Percentiles rank a stretch among this genome's conserved stretches.
Evolutionary conservation across 2,888 invertebrate genomes (phyloP).

Genomic region (Ferrisia virgata): DNA sequence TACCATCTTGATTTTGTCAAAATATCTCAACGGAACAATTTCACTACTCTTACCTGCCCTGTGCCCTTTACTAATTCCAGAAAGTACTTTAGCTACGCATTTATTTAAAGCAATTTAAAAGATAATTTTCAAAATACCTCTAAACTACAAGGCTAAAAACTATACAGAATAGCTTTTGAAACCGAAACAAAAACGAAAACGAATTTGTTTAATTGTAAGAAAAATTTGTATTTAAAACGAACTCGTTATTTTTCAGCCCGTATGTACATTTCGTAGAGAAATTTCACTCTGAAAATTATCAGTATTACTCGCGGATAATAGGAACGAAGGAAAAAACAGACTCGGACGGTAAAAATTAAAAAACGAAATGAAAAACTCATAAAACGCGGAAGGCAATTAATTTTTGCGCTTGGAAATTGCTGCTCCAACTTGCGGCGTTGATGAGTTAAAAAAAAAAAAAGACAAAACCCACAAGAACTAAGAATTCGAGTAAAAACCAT

Average conservation of each 20-base stretch:
- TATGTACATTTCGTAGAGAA: background rate
- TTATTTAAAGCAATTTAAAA: too few species aligned
- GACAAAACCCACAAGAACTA: slow-evolving; percentile 28
- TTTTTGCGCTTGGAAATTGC: slow-evolving; percentile 24
- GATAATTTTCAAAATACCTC: too few species aligned
- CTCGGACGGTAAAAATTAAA: background rate
- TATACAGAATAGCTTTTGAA: too few species aligned
- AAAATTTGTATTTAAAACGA: background rate
- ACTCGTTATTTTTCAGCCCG: background rate
- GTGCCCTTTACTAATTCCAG: too few species aligned
- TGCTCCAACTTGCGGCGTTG: slow-evolving; percentile 24
- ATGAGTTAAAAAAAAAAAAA: slow-evolving; percentile 21
- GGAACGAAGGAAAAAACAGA: background rate
- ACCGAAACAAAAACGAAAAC: background rate
- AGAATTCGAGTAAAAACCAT: slow-evolving; percentile 20
- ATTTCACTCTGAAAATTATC: background rate
- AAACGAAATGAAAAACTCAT: slow-evolving; percentile 10
- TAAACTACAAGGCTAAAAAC: too few species aligned
- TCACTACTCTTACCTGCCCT: too few species aligned
- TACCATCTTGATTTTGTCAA: too few species aligned
- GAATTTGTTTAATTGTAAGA: background rate
- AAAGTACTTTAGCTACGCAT: too few species aligned
- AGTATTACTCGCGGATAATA: background rate
- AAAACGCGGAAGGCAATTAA: slow-evolving; percentile 17
- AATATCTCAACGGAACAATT: too few species aligned